Evolutionary conservation across 2,113 vertebrate genomes (phyloP), one percentile per base, ranked within the genome.

Genomic region (Cettia cetti): DNA sequence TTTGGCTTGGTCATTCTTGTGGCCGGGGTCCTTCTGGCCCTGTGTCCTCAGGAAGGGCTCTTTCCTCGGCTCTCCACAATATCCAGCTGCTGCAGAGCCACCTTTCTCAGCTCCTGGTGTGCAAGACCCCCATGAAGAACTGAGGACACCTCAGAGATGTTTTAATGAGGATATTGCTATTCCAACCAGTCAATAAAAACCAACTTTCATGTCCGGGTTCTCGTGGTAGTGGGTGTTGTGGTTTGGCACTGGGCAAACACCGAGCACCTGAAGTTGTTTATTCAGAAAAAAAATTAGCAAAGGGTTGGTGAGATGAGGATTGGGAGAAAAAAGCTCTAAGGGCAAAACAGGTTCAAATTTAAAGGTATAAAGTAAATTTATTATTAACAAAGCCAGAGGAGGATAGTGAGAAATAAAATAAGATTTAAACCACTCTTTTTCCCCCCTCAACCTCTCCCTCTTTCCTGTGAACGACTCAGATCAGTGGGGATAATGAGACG

Each of bases 61-160:
- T 37, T 44, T 27, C 37, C 59, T 28, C 2, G 6, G 49, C 81
- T 64, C 69, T 72, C 53, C 0, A 0, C 0, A 2, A 12, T 4
- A 3, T 12, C 45, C 54, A 27, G 63, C 37, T 19, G 53, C 63
- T 15, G 53, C 45, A 68, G 83, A 44, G 72, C 45, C 3, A 4
- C 72, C 72, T 68, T 44, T 37, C 72, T 21, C 63, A 60, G 63
- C 63, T 23, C 54, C 63, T 0, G 0, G 53, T 45, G 53, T 50
- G 27, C 72, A 13, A 68, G 44, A 17, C 14, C 61, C 72, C 64
- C 63, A 13, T 18, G 61, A 77, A 60, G 15, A 23, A n/a, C 7
- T 9, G 63, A n/a, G 84, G 39, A 16, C 33, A 17, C 9, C 54
- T 45, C 54, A 15, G 45, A 60, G 45, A 2, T 20, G 54, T 28